Evolutionary conservation across 2,888 invertebrate genomes (phyloP), one percentile per base, ranked within the genome.

Genomic region (Salticus scenicus): DNA sequence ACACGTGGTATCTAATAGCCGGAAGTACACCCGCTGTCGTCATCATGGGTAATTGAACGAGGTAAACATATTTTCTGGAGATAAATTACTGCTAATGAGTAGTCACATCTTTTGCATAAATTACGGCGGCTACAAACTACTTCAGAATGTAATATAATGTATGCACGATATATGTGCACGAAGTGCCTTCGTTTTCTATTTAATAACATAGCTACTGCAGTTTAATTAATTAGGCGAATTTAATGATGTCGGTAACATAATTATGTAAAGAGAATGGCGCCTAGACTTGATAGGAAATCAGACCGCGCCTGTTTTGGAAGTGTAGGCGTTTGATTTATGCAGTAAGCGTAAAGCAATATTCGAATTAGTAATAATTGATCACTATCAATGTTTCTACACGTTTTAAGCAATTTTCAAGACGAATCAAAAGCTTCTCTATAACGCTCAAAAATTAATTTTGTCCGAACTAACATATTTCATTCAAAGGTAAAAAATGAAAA

Each of bases 181-280:
- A 57, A n/a, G 57, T 33, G 41, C 12, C 63, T 12, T 71, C 42
- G 41, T 71, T 27, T 47, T 42, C 47, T 37, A 47, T 81, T 74
- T 69, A 74, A 81, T 81, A 81, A 74, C 73, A 74, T 41, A 47
- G 69, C 31, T 69, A 51, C 74, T 33, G 51, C 30, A 41, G 71
- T 63, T 75, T 75, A 75, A 82, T 75, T 75, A 82, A 75, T 75
- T 82, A 66, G 64, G 66, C 57, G 69, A 81, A 74, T 69, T 74
- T 81, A 75, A 81, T 75, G 81, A 81, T 41, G 74, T 70, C 70
- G 81, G 31, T 31, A 69, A 30, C 63, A 33, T 81, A 70, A 74
- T 63, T 74, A 69, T 51, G 67, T n/a, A 69, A 73, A 30, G 73
- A 37, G 42, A 41, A 41, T 57, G 41, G 30, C 28, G 63, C 41